phyloP scores from a whole-genome alignment of 2,888 invertebrate species.

The Atrina japonica region DNA sequence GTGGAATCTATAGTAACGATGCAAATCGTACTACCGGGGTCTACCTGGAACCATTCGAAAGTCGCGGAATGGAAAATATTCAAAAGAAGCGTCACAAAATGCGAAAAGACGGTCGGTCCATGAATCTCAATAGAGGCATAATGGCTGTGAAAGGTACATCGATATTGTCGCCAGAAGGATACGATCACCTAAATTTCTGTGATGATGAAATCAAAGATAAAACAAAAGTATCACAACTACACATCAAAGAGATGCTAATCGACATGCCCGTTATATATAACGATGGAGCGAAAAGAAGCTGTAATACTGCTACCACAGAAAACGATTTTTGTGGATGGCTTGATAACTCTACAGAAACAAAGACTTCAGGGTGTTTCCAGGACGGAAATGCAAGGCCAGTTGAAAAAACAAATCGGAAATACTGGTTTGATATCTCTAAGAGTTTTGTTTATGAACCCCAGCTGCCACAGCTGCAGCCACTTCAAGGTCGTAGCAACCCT shows the following conservation, averaged over 20 bases:
- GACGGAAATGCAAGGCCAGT: not conserved
- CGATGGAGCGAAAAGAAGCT: not conserved
- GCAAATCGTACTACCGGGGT: not conserved
- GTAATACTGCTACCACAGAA: not conserved
- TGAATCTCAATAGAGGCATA: not conserved
- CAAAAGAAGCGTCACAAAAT: not conserved
- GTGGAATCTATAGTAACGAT: not conserved
- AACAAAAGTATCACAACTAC: not conserved
- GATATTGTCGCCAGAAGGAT: too few relatives aligned
- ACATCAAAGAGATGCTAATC: slow-evolving; percentile 17
- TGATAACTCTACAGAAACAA: not conserved
- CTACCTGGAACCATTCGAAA: not conserved
- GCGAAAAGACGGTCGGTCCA: not conserved
- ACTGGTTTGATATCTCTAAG: slow-evolving; percentile 6
- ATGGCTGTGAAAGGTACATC: too few relatives aligned
- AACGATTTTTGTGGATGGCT: slow-evolving; percentile 24
- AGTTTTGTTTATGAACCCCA: not conserved
- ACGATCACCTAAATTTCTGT: too few relatives aligned
- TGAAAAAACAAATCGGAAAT: not conserved
- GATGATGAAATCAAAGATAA: too few relatives aligned
- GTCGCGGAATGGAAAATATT: not conserved
- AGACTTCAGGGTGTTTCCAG: too few relatives aligned
- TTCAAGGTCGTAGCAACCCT: not conserved
- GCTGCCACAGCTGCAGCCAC: not conserved
- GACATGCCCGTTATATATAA: slow-evolving; percentile 13